A percentile compares a stretch with the other conserved stretches of the same genome.
Conservation (phyloP, 2,113 vertebrate species). For the Petromus typicus region DNA sequence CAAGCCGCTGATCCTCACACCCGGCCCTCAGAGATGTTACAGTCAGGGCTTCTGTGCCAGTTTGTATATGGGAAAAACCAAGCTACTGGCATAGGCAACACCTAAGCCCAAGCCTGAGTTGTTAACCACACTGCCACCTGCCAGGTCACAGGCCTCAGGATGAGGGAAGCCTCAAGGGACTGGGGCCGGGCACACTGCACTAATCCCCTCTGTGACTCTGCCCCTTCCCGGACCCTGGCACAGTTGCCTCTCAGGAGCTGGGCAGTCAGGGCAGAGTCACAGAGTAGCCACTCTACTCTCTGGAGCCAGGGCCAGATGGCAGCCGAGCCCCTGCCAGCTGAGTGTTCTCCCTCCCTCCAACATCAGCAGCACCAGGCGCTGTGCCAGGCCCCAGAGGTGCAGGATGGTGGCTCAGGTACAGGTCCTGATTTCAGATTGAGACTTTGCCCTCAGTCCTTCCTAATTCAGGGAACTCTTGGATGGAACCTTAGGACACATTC, state of each 20-base stretch:
- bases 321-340: fast-evolving
- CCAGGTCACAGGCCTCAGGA: neutral
- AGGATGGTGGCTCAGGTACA: neutral
- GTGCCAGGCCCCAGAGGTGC: neutral
- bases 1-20: too few species aligned
- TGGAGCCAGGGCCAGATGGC: neutral
- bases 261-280: too few species aligned
- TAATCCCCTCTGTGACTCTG: neutral
- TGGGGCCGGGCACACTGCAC: neutral
- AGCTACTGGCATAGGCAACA: neutral
- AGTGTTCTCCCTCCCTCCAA: too few species aligned
- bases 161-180: fast-evolving
- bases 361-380: neutral
- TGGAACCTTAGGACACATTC: neutral
- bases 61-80: too few species aligned
- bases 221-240: too few species aligned
- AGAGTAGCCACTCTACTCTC: fast-evolving
- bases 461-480: neutral
- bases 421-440: neutral
- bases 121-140: too few species aligned
- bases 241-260: too few species aligned
- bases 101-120: neutral
- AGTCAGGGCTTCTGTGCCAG: neutral
- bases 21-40: neutral
- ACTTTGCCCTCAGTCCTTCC: neutral